Evolutionary conservation across 2,797 vertebrate species (phyloP).

Genomic region (Loriculus beryllinus): DNA sequence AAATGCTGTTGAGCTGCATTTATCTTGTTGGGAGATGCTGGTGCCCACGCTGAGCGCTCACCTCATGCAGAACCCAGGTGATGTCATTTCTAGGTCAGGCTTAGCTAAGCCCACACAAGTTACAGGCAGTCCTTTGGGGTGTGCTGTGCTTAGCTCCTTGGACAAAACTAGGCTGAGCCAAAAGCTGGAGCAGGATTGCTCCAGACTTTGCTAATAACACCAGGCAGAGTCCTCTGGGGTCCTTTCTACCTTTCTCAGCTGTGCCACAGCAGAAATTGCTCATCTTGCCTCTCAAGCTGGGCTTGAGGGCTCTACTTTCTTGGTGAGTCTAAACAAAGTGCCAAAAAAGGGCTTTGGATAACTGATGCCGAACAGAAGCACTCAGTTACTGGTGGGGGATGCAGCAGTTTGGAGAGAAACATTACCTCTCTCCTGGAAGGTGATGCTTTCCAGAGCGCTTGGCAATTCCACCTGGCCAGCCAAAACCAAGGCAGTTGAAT

Average conservation of each 20-base stretch:
- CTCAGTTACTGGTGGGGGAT: neutral
- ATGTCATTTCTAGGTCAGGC: neutral
- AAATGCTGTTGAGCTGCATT: neutral
- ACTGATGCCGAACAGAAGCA: neutral
- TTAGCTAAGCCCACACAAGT: neutral
- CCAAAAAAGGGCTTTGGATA: neutral
- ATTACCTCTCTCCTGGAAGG: neutral
- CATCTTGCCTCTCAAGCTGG: neutral
- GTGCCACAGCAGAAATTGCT: neutral
- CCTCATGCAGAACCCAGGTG: fast-evolving
- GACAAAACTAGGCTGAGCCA: neutral
- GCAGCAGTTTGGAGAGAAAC: neutral
- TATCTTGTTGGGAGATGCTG: neutral
- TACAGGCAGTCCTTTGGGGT: too few species aligned
- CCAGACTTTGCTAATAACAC: neutral
- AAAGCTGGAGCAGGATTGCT: neutral
- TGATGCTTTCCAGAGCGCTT: neutral
- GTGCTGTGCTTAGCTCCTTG: neutral
- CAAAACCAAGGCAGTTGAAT: neutral
- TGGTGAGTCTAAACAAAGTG: neutral
- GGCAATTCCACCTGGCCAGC: neutral
- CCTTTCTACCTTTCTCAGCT: neutral
- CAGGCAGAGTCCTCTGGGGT: neutral
- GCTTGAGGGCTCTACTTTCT: neutral
- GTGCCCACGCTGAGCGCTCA: fast-evolving